These are phyloP conservation scores for Neogale vison DNA, from an alignment of 2,113 vertebrate species.

Conservation along the genomic window DNA sequence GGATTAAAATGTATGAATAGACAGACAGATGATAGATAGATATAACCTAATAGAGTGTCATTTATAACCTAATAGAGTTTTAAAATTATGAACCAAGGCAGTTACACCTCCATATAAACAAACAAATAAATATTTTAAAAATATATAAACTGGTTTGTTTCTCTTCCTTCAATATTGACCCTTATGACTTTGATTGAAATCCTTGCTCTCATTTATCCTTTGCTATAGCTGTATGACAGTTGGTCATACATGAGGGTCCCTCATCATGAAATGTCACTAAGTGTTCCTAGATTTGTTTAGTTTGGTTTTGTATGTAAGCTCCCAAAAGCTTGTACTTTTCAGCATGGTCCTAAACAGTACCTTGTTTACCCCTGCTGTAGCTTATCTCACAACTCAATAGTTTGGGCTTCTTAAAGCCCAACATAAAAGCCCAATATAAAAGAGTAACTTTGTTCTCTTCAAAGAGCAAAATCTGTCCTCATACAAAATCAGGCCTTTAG, in stretches of 20 bases:
- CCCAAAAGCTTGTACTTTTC: background rate
- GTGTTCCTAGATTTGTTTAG: background rate
- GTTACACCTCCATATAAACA: background rate
- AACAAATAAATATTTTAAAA: background rate
- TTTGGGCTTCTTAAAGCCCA: background rate
- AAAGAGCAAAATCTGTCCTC: background rate
- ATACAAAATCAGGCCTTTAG: background rate
- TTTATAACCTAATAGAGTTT: background rate
- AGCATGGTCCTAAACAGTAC: background rate
- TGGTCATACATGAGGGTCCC: background rate
- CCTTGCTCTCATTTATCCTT: background rate
- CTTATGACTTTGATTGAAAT: background rate
- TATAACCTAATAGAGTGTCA: background rate
- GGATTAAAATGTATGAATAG: background rate
- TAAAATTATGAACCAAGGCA: background rate
- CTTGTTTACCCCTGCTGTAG: background rate
- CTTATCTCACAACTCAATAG: background rate
- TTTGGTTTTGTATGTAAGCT: background rate
- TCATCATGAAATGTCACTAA: background rate
- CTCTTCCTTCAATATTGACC: background rate
- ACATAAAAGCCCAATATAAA: background rate
- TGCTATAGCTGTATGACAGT: background rate
- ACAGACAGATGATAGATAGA: background rate
- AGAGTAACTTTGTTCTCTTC: background rate
- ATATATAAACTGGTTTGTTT: background rate